Evolutionary conservation across 2,113 vertebrate species (phyloP).

Genomic region (Arizona elegans): DNA sequence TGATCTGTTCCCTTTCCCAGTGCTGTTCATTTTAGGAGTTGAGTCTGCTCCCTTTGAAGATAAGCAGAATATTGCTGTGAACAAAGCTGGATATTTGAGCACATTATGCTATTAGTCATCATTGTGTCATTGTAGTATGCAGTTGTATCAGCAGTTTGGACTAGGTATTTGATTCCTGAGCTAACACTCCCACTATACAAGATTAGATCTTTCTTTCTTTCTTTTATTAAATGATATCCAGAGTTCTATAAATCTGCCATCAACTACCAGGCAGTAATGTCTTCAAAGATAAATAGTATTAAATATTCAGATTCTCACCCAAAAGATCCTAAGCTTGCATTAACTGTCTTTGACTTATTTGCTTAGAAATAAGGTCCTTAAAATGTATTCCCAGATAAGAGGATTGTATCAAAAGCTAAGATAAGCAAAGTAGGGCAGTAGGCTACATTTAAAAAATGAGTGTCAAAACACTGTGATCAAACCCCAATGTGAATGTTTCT

Average conservation of each 20-base stretch:
- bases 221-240: constrained; percentile 16
- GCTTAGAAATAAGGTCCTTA: neutral
- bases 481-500: neutral
- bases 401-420: neutral
- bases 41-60: constrained; percentile 62
- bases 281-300: constrained; percentile 10
- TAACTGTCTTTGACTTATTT: neutral
- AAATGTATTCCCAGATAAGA: neutral
- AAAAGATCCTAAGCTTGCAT: neutral
- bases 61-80: constrained; percentile 51
- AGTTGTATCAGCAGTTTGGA: constrained; percentile 58
- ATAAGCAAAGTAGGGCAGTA: neutral
- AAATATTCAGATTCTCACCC: neutral
- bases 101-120: constrained; percentile 58
- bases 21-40: constrained; percentile 54
- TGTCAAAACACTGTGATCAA: neutral
- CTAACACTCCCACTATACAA: constrained; percentile 39
- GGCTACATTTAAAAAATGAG: neutral
- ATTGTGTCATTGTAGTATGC: constrained; percentile 29
- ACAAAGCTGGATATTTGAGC: constrained; percentile 56
- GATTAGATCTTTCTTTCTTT: constrained; percentile 28
- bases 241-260: constrained; percentile 9
- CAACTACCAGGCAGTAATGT: neutral
- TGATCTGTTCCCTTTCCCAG: constrained; percentile 49
- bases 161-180: constrained; percentile 28